These are phyloP conservation scores for Delphinapterus leucas DNA, from an alignment of 2,113 vertebrate genomes.

Conservation along the genomic window DNA sequence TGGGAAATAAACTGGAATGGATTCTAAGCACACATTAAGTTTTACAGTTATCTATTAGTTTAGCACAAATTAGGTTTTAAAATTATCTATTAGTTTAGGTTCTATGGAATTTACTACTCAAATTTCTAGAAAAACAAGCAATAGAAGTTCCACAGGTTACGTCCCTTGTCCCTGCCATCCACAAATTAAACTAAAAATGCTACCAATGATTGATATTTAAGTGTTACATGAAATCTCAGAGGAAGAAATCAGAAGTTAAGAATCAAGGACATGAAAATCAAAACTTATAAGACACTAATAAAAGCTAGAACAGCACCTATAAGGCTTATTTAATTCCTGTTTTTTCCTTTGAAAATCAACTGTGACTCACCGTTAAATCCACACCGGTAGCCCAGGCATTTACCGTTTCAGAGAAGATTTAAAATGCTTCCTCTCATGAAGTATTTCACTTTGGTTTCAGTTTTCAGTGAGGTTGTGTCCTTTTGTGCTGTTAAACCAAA, in stretches of 20 bases:
- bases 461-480: neutral
- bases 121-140: neutral
- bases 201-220: neutral
- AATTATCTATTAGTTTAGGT: neutral
- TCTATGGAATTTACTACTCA: neutral
- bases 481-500: neutral
- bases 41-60: neutral
- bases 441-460: neutral
- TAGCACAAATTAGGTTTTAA: neutral
- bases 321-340: neutral
- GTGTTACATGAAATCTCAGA: neutral
- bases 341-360: conserved; percentile 21
- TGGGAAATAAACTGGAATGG: neutral
- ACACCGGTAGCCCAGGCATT: neutral
- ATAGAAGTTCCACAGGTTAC: neutral
- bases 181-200: neutral
- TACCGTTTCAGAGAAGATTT: neutral
- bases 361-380: neutral
- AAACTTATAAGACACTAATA: neutral
- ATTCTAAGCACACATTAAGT: neutral
- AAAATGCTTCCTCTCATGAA: neutral
- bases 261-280: neutral
- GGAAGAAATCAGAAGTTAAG: conserved; percentile 26
- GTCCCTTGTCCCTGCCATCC: neutral
- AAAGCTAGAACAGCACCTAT: neutral